Evolutionary conservation across 2,113 vertebrate genomes (phyloP).

Genomic region (Urocynchramus pylzowi): DNA sequence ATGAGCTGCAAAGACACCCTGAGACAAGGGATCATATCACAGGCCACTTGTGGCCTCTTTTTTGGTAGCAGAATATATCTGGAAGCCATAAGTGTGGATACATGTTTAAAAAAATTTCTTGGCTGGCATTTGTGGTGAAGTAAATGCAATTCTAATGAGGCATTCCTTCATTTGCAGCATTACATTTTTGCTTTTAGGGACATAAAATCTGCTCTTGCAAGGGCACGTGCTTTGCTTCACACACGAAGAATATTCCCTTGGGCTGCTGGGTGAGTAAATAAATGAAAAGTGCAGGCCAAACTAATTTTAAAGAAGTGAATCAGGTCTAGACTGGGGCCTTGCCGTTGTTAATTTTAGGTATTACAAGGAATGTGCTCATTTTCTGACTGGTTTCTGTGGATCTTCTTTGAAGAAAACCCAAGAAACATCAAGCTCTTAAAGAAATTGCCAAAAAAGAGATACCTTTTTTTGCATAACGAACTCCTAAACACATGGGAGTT

Average conservation of each 20-base stretch:
- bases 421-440: not conserved
- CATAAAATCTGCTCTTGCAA: slow-evolving; percentile 22
- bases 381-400: not conserved
- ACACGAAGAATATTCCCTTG: not conserved
- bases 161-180: not conserved
- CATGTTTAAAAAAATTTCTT: not conserved
- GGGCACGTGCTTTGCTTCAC: slow-evolving; percentile 20
- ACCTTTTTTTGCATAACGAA: not conserved
- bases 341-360: not conserved
- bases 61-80: not conserved
- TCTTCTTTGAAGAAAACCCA: slow-evolving; percentile 34
- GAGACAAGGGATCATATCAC: not conserved
- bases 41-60: not conserved
- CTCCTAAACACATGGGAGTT: not conserved
- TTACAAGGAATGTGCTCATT: not conserved
- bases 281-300: slow-evolving; percentile 8
- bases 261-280: slow-evolving; percentile 28
- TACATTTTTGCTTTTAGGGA: slow-evolving; percentile 16
- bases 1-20: not conserved
- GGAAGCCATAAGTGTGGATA: not conserved
- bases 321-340: not conserved
- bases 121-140: not conserved
- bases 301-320: slow-evolving; percentile 23
- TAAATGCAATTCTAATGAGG: slow-evolving; percentile 13
- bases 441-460: not conserved